Base-by-base conservation (phyloP, 2,888 invertebrate species). In the Ophraella communa region DNA sequence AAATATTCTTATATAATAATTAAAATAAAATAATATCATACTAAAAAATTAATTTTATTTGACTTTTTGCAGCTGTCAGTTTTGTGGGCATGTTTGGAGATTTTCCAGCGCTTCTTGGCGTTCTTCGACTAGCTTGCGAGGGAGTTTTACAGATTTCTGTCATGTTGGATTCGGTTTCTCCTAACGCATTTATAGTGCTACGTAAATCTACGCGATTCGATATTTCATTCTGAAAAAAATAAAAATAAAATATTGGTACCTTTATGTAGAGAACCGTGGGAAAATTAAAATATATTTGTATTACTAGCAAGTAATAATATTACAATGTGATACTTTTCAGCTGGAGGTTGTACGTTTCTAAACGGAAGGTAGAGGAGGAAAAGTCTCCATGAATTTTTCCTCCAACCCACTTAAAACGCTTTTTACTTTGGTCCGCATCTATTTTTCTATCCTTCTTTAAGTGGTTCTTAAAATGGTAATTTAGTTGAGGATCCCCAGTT, bases 201-300 rank as follows among this genome's bases (percentile, higher is more conserved):
- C 57, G 57, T n/a, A 49, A 20, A 33, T 57, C 57, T n/a, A 21
- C 33, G 8, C 57, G 18, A 23, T 33, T 27, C 17, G 21, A 21
- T 21, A 57, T 18, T 21, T 47, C 47, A 23, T 57, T 57, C 57
- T 57, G 47, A 33, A 57, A 57, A n/a, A 56, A 5, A 35, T 35
- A 18, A 27, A 27, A 20, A 18, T 35, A 10, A 35, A 35, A 3
- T 35, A n/a, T 35, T n/a, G n/a, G n/a, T n/a, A n/a, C n/a, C n/a
- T n/a, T n/a, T n/a, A n/a, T n/a, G n/a, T n/a, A n/a, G n/a, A n/a
- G n/a, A n/a, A n/a, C n/a, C n/a, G n/a, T n/a, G n/a, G n/a, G n/a
- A n/a, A n/a, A n/a, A n/a, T n/a, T n/a, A n/a, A n/a, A n/a, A n/a
- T n/a, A n/a, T n/a, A n/a, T n/a, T n/a, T n/a, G n/a, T n/a, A n/a